These are phyloP conservation scores for Stenodera caucasica DNA, from an alignment of 2,888 invertebrate species.

Conservation along the genomic window DNA sequence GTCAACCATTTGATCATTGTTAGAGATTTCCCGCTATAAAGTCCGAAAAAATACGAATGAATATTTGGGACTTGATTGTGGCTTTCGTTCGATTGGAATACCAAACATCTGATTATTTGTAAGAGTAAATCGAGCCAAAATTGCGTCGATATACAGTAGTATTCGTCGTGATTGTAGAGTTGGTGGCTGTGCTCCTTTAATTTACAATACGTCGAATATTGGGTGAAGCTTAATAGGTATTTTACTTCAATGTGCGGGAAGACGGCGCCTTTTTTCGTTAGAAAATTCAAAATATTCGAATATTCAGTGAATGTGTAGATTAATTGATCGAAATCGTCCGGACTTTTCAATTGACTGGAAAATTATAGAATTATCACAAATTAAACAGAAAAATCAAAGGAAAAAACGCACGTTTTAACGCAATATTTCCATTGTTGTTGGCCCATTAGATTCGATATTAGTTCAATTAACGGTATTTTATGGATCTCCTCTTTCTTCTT, in stretches of 20 bases:
- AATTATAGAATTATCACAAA: constrained; percentile 9
- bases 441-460: background rate
- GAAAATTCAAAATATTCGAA: constrained; percentile 47
- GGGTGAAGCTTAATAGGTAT: constrained; percentile 52
- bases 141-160: constrained; percentile 49
- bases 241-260: constrained; percentile 53
- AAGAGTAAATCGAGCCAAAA: constrained; percentile 66
- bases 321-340: constrained; percentile 25
- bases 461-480: background rate
- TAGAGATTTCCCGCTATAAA: background rate
- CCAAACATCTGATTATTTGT: constrained; percentile 60
- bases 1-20: constrained; percentile 46
- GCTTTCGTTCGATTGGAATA: background rate
- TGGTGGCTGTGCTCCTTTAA: constrained; percentile 22
- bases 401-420: constrained; percentile 12
- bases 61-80: no score
- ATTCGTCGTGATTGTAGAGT: constrained; percentile 27
- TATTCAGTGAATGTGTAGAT: constrained; percentile 46
- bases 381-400: background rate
- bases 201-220: constrained; percentile 46
- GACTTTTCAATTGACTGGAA: constrained; percentile 23
- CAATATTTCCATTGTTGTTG: constrained; percentile 22
- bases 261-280: constrained; percentile 48
- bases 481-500: background rate
- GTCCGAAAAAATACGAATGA: no score